Base-by-base conservation (phyloP, 2,113 vertebrate species). In the Malurus cyaneus region DNA sequence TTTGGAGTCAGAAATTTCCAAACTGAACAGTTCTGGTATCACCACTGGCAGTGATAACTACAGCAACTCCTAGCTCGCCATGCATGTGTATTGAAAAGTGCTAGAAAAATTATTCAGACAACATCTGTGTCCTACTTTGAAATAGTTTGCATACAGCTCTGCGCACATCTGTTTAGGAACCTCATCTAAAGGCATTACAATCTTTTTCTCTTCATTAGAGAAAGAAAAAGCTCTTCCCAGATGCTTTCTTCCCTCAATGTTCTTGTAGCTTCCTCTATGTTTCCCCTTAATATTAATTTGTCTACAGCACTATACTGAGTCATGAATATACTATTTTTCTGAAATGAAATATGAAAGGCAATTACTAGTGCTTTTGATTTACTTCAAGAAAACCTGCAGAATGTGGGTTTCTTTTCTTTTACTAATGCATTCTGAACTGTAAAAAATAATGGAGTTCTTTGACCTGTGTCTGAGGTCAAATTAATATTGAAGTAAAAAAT, bases 101-200 rank as follows among this genome's bases (percentile, higher is more conserved):
- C 50, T 90, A 60, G 50, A 39, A 78, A 88, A 90, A 92, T 93
- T 90, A 90, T 88, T 94, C 91, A 93, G 86, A 54, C 71, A 93
- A 86, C 94, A 90, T 94, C 94, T 96, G 92, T 86, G 92, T 80
- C 95, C 90, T 96, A 90, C 86, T 96, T 96, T 77, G 82, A 96
- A 94, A 71, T 54, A 80, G 67, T 47, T 83, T 92, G 74, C 0
- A 0, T 77, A 93, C 47, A 62, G 64, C 76, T 94, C 76, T 83
- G 71, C 47, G 62, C 79, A 95, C 92, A 96, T 93, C 92, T 90
- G 76, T 88, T 96, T 88, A 93, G 52, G 74, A 94, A 88, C 50
- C 54, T 93, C 82, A 66, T 82, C 82, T 95, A 73, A 93, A 94
- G 44, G 47, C 61, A 86, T 94, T 90, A 86, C 34, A 59, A 91